Conservation (phyloP, 2,888 invertebrate genomes). For the Tiliacea aurago region DNA sequence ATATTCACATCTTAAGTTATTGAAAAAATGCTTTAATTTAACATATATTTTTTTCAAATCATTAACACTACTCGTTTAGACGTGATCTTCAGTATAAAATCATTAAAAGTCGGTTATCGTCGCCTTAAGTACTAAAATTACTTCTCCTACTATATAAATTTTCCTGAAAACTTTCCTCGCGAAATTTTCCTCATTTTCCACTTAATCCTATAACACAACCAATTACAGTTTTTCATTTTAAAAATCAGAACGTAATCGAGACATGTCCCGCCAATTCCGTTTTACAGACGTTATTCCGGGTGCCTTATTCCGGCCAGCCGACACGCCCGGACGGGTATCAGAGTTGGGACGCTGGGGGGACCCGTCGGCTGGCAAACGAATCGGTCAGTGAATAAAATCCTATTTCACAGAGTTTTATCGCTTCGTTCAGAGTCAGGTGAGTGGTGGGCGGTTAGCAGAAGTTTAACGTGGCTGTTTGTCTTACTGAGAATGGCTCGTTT, state of each 20-base stretch:
- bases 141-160: neutral
- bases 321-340: slow-evolving; percentile 34
- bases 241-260: slow-evolving; percentile 19
- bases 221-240: slow-evolving; percentile 15
- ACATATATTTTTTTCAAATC: too few species aligned
- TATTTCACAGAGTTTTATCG: slow-evolving; percentile 64
- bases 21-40: too few species aligned
- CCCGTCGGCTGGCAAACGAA: slow-evolving; percentile 65
- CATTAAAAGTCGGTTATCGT: too few species aligned
- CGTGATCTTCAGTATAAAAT: too few species aligned
- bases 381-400: slow-evolving; percentile 68
- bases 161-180: neutral
- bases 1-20: too few species aligned
- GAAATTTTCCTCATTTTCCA: neutral
- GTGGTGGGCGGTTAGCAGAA: slow-evolving; percentile 19
- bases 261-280: slow-evolving; percentile 54
- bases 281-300: slow-evolving; percentile 48
- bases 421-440: slow-evolving; percentile 57
- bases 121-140: too few species aligned
- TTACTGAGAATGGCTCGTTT: neutral
- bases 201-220: neutral
- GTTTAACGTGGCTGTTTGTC: slow-evolving; percentile 28
- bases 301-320: slow-evolving; percentile 43
- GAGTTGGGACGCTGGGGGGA: slow-evolving; percentile 28
- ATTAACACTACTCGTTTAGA: too few species aligned